Conservation (phyloP, 2,797 vertebrate species). For the Lithobates sylvaticus region DNA sequence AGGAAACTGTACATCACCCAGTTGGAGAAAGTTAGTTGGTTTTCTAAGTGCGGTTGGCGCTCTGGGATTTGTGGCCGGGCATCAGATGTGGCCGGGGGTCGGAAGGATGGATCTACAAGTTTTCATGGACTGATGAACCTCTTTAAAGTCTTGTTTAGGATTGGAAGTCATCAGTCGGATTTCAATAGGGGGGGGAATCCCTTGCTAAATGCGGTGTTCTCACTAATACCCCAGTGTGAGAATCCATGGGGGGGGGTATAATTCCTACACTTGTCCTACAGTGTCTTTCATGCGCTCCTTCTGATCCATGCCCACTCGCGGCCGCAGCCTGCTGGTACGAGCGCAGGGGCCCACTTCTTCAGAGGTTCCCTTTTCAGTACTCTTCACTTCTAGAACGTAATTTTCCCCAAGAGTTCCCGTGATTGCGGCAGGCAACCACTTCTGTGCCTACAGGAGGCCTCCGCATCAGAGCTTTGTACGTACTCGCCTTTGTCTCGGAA, state of each 20-base stretch:
- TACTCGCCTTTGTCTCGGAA: too few relatives aligned
- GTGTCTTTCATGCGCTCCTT: constrained; percentile 73
- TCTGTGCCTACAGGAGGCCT: too few relatives aligned
- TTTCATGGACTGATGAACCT: constrained; percentile 88
- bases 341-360: background rate
- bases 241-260: constrained; percentile 94
- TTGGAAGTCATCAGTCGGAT: constrained; percentile 90
- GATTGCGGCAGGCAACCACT: too few relatives aligned
- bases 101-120: constrained; percentile 73
- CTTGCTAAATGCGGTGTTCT: constrained; percentile 93
- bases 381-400: background rate
- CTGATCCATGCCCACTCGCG: background rate
- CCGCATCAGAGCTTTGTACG: too few relatives aligned
- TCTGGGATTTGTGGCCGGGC: background rate
- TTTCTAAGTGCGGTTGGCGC: background rate
- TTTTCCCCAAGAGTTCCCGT: background rate
- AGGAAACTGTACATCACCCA: too few relatives aligned
- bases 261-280: too few relatives aligned
- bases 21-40: too few relatives aligned
- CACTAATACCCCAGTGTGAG: constrained; percentile 96
- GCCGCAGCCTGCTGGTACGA: background rate
- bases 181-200: constrained; percentile 71
- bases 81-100: constrained; percentile 12
- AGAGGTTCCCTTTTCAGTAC: background rate
- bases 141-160: constrained; percentile 93